Base-by-base conservation (phyloP, 2,888 invertebrate genomes). In the Rhagonycha fulva region DNA sequence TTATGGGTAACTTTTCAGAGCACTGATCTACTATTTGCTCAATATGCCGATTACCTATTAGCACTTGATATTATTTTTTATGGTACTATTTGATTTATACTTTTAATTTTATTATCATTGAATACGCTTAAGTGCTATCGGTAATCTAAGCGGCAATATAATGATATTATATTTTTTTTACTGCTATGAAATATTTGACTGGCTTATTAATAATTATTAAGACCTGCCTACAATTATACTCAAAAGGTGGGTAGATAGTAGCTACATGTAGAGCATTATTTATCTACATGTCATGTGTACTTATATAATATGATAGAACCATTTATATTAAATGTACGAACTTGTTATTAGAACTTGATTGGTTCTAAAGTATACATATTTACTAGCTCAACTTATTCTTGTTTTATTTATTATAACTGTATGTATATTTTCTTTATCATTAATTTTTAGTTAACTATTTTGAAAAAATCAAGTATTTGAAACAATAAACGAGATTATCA, bases 241-340 rank as follows among this genome's bases (percentile, higher is more conserved):
- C 47, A 47, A 47, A 19, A 26, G 63, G 63, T 66, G 26, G 63
- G 63, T 24, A 7, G 12, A 62, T 12, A n/a, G 12, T 23, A 23
- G 63, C 63, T 66, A 23, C 23, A 23, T 62, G n/a, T 7, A 12
- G 26, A 66, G 63, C 63, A 2, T 66, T 66, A 63, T 23, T 24
- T 63, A 23, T 63, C 12, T 24, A 24, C 63, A 66, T 24, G 63
- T 24, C 63, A 66, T 66, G 24, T 66, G 63, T 66, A 66, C 63
- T 66, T 66, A 66, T n/a, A 10, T 23, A 66, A 10, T 24, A 62
- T 47, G 47, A 9, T 24, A 66, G 26, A 66, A 26, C 74, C 74
- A 74, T 74, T 74, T 74, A 74, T 74, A 74, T 74, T 74, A 74
- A 74, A 74, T 74, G 74, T 74, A 66, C 63, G 12, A 26, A 24